Conservation (phyloP, 2,113 vertebrate species). For the Grallaria varia region DNA sequence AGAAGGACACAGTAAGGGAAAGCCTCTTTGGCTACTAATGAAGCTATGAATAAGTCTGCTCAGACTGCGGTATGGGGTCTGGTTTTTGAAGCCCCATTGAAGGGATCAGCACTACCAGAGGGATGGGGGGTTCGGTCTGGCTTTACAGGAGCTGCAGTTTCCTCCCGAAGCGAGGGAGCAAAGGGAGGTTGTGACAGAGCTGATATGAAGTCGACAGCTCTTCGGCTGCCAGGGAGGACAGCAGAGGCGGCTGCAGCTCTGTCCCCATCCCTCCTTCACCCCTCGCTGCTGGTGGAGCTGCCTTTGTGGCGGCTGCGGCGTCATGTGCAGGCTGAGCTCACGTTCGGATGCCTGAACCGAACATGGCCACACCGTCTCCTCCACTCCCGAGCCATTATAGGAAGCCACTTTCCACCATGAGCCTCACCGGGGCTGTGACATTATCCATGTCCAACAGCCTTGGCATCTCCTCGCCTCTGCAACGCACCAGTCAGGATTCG, state of each 20-base stretch:
- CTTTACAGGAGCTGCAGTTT: not conserved
- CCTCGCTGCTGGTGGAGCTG: not conserved
- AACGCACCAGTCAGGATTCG: not conserved
- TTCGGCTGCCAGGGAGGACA: not conserved
- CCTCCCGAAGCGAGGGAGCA: not conserved
- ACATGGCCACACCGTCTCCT: not conserved
- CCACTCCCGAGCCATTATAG: not conserved
- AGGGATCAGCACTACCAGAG: not conserved
- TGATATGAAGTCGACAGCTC: not conserved
- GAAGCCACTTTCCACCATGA: not conserved
- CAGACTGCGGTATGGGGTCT: not conserved
- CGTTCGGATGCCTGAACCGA: not conserved
- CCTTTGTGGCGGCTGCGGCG: slow-evolving; percentile 1
- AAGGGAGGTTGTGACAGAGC: not conserved
- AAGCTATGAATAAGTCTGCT: not conserved
- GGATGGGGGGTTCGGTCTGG: not conserved
- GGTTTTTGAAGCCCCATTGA: not conserved
- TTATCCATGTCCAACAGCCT: not conserved
- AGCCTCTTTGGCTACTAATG: not conserved
- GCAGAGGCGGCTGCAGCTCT: not conserved
- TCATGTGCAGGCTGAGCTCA: not conserved
- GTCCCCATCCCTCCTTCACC: not conserved
- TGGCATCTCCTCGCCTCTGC: not conserved
- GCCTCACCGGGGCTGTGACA: not conserved
- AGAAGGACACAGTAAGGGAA: not conserved